A percentile compares a stretch with the other conserved stretches of the same genome.
Conservation (phyloP, 2,113 vertebrate genomes). For the Nerophis lumbriciformis region DNA sequence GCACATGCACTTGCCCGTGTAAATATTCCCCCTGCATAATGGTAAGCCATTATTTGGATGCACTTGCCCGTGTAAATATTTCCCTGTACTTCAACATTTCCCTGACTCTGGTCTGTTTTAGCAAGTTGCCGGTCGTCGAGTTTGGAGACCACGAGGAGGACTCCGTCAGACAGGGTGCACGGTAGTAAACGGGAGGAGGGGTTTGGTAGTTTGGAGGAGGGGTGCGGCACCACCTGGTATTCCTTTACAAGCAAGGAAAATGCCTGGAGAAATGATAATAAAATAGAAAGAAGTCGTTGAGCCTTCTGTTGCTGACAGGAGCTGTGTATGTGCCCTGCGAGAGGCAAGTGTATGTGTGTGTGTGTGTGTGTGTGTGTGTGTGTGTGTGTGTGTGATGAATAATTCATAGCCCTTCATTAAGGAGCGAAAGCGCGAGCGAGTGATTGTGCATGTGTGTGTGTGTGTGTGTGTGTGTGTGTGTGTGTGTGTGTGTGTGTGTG, state of each 20-base stretch:
- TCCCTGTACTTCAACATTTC: background rate
- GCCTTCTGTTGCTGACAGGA: constrained; percentile 75
- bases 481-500: constrained; percentile 43
- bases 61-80: no score
- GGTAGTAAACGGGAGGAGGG: constrained; percentile 57
- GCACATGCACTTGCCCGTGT: no score
- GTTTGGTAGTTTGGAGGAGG: constrained; percentile 56
- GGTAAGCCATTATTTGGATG: no score
- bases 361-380: constrained; percentile 1
- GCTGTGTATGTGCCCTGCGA: constrained; percentile 62
- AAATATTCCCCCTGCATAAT: background rate
- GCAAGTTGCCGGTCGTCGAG: background rate
- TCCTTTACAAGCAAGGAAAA: constrained; percentile 69
- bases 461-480: constrained; percentile 42
- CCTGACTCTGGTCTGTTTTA: background rate
- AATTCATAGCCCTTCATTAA: constrained; percentile 72
- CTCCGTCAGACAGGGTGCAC: constrained; percentile 40
- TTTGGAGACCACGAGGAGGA: constrained; percentile 33
- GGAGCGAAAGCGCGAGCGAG: constrained; percentile 65
- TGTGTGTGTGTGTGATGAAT: constrained; percentile 56
- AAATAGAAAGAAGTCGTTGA: constrained; percentile 67
- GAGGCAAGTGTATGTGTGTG: constrained; percentile 38
- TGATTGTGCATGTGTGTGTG: constrained; percentile 56
- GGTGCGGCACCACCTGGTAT: constrained; percentile 70
- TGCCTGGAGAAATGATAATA: constrained; percentile 71